Evolutionary conservation across 2,888 invertebrate genomes (phyloP), one percentile per base, ranked within the genome.

Genomic region (Aspidapion aeneum): DNA sequence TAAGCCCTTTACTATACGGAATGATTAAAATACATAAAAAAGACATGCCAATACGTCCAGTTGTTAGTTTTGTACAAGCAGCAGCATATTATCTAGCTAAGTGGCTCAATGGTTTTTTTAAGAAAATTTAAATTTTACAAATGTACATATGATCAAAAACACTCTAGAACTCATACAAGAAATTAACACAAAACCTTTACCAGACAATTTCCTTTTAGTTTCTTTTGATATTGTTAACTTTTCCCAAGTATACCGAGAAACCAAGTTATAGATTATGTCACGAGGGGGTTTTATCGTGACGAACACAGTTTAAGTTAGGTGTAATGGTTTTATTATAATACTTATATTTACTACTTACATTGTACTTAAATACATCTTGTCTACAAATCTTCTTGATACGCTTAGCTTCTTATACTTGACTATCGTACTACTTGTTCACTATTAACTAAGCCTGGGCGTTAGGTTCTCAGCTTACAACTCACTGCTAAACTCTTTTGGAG

Each of bases 11-110:
- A 1, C n/a, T 61, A 3, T 61, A 56, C n/a, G 54, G 62, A 1
- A 48, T 61, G 16, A 57, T 57, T 1, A 63, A 61, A 22, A 60
- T 63, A 35, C 58, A 61, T 22, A 63, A 63, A 58, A 48, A 49
- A 51, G 22, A 61, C 17, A 48, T 60, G 18, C 61, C 57, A n/a
- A 51, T 61, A 50, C 2, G 63, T 21, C 58, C 60, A 49, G 60
- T 63, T 18, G 61, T 58, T 17, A 21, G 50, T 54, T 63, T 61
- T 18, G 19, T 18, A 18, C 49, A 60, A n/a, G 51, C 63, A 51
- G 56, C 63, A 21, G 50, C 54, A 49, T 60, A 48, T 19, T 58
- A 22, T 17, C 56, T 61, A 57, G n/a, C 22, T 3, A 48, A 21
- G 17, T 58, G 58, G 22, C 18, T 58, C 18, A 57, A 62, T 54